Base-by-base conservation (phyloP, 1,140 invertebrate species). In the Leptopilina boulardi region DNA sequence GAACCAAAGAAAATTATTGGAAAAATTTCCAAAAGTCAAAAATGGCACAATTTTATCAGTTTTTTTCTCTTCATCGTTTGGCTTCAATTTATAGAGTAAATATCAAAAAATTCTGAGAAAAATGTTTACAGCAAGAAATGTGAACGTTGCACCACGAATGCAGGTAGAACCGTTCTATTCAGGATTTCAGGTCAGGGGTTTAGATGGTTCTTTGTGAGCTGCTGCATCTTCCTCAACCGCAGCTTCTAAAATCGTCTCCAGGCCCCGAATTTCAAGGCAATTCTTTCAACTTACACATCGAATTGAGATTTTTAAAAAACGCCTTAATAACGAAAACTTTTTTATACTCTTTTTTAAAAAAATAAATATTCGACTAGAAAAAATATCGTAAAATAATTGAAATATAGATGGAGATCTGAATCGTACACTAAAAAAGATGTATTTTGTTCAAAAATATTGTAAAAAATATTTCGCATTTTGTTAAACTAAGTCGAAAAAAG, bases 171-270 rank as follows among this genome's bases (percentile, higher is more conserved):
- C 54, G 54, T 59, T 26, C 56, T 66, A 66, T 66, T 66, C 56
- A 66, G 56, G 26, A 66, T 66, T 66, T 78, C 70, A 56, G 47
- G 70, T 74, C 71, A 41, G 66, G 59, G 76, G 66, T 70, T 66
- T 56, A 34, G 15, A 21, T 47, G 23, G 21, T 66, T 75, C n/a
- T 59, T 56, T 73, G 19, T 72, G 30, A 26, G 56, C 56, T 71
- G 78, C 74, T 70, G 76, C 74, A 44, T 70, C 73, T 74, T 66
- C 70, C 34, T 38, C 47, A 70, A n/a, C 21, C 47, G 54, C 42
- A 80, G 76, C 71, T 59, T 42, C 75, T 59, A 56, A 38, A n/a
- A 73, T 26, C 30, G 38, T 77, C 41, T 74, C 77, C 54, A 23
- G 54, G 74, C 42, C 19, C 70, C 42, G 71, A 76, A 73, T 76